Base-by-base conservation (phyloP, 2,797 vertebrate genomes). In the Somateria mollissima region DNA sequence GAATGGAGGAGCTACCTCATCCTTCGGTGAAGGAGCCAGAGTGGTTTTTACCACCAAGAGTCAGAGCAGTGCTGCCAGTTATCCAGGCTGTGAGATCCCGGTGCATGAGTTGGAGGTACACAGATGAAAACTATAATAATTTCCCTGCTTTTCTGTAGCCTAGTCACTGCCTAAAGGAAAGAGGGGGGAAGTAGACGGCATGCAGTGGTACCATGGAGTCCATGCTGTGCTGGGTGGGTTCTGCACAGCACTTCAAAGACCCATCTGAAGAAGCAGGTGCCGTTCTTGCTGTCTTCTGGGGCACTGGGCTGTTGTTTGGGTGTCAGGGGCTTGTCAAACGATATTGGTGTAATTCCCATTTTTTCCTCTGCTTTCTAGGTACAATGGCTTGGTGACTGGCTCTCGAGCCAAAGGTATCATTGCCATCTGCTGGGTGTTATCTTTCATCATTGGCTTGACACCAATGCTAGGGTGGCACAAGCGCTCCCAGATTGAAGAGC, bases 381-480 rank as follows among this genome's bases (percentile, higher is more conserved):
- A 99, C 97, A 99, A 99, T 95, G 98, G 99, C 86, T 96, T 99
- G 97, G 99, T 99, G 98, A 99, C 99, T 0, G 98, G 98, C 58
- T 95, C 98, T 37, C 98, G 99, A 51, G 99, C 99, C 32, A 98
- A 97, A 94, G 98, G 98, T 65, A 98, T 99, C 97, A 99, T 99
- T 53, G 98, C 98, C 37, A 94, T 99, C 96, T 99, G 99, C 97
- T 99, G 99, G 99, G 97, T 99, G 56, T 94, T 99, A 60, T 99
- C 99, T 13, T 98, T 99, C 77, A 96, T 98, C 96, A 99, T 99
- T 1, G 99, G 99, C 71, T 98, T 99, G 95, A 99, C 98, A 2
- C 99, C 99, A 10, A 99, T 99, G 99, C 98, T 99, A 90, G 99
- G 99, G 92, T 99, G 99, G 99, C 98, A 99, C 98, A 97, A 84